Base-by-base conservation (phyloP, 2,888 invertebrate species). In the Disparrhopalites patrizii region DNA sequence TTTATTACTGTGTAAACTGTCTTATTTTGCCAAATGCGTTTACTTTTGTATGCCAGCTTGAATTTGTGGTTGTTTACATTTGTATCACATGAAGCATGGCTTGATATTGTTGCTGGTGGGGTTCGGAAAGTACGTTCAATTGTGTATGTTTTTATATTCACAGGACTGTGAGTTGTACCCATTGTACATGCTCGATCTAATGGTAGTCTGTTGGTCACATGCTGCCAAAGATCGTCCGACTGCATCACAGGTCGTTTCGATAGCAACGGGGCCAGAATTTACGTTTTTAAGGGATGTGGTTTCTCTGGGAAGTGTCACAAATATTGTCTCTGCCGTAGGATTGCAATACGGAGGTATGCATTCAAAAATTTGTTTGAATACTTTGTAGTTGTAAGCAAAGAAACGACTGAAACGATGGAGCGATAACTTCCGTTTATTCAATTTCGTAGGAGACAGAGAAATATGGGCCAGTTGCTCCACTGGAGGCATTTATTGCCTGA, bases 181-280 rank as follows among this genome's bases (percentile, higher is more conserved):
- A 0, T 87, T 89, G 77, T 91, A 91, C 78, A 86, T 95, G 78
- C 81, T 99, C 62, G 98, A 98, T 80, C 82, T 93, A 57, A 96
- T 99, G 94, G 91, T 93, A 0, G 84, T 93, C 8, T 97, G 97
- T 79, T 99, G 98, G 99, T 86, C 91, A 15, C 93, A 93, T 62
- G 81, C 81, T 50, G 83, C 85, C 0, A 79, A 85, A 77, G 88
- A 89, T 77, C 85, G 99, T 7, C 98, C 98, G 0, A 91, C 95
- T 0, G 94, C 97, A 4, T 92, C 92, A 75, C 94, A 96, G 78
- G 89, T 96, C 28, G 93, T 95, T n/a, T 89, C 90, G 1, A 89
- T 94, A 68, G 89, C 91, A 0, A 87, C 89, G 2, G 93, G 93
- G 1, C 94, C 97, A 0, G 97, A 98, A 82, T 94, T 91, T 81